Conservation (phyloP, 2,888 invertebrate species). For the Ceraclea dissimilis region DNA sequence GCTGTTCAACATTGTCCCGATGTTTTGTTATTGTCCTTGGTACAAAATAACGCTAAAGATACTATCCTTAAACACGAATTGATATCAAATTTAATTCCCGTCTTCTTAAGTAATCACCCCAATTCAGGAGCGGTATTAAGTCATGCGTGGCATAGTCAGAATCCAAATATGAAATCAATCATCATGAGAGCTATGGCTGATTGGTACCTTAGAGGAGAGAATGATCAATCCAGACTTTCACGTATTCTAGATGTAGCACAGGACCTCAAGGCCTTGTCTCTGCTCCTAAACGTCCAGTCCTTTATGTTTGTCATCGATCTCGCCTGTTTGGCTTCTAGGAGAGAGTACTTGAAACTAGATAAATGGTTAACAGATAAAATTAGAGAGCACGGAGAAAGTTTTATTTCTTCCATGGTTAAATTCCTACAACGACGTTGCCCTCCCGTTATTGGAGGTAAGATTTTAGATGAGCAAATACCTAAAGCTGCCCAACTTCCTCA, state of each 20-base stretch:
- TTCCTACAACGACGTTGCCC: constrained; percentile 86
- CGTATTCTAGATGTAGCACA: constrained; percentile 95
- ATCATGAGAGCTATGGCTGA: constrained; percentile 97
- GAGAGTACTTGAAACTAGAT: constrained; percentile 95
- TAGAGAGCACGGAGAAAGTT: constrained; percentile 88
- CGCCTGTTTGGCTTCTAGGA: constrained; percentile 91
- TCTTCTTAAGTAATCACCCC: constrained; percentile 91
- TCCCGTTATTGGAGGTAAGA: constrained; percentile 68
- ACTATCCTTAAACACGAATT: constrained; percentile 78
- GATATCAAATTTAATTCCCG: constrained; percentile 79
- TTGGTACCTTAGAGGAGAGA: constrained; percentile 88
- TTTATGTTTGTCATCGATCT: constrained; percentile 96
- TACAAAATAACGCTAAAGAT: constrained; percentile 79
- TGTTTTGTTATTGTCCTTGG: constrained; percentile 77
- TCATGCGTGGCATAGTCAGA: constrained; percentile 89
- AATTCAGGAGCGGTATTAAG: constrained; percentile 95
- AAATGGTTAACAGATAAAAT: constrained; percentile 99
- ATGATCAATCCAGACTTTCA: constrained; percentile 88
- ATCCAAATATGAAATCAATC: constrained; percentile 63
- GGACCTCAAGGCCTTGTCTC: constrained; percentile 85
- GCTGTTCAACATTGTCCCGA: constrained; percentile 93
- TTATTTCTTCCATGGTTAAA: constrained; percentile 78
- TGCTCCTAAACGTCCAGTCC: constrained; percentile 82
- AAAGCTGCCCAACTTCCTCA: constrained; percentile 83
- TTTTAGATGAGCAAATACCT: constrained; percentile 71